Conservation (phyloP, 2,797 vertebrate species). For the Tokudaia tokunoshimensis region DNA sequence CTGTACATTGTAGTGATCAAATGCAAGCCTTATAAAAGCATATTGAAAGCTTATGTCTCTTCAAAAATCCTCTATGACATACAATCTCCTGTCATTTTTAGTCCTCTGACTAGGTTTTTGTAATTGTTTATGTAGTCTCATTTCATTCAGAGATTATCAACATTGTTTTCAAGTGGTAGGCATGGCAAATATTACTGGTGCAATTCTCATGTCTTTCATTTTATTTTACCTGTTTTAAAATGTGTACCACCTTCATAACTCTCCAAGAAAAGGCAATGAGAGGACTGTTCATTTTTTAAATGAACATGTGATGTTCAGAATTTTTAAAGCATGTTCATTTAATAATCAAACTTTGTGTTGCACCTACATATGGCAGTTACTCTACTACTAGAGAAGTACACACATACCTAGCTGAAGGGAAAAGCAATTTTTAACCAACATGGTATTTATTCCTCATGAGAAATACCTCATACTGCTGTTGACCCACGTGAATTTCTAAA, state of each 20-base stretch:
- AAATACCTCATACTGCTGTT: not conserved
- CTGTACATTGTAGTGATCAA: not conserved
- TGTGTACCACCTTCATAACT: not conserved
- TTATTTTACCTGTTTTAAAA: not conserved
- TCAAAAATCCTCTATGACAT: not conserved
- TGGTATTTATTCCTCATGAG: not conserved
- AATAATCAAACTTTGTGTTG: constrained; percentile 38
- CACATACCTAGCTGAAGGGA: not conserved
- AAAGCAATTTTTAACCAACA: not conserved
- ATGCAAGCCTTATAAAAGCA: not conserved
- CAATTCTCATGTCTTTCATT: not conserved
- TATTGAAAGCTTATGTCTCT: not conserved
- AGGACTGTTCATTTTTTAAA: not conserved
- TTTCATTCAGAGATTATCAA: constrained; percentile 56
- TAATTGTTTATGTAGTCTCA: constrained; percentile 31
- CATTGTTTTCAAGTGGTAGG: not conserved
- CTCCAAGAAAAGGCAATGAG: not conserved
- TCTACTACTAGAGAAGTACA: constrained; percentile 4
- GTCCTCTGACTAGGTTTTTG: not conserved
- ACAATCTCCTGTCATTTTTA: not conserved
- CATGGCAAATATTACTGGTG: not conserved
- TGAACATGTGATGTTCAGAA: not conserved
- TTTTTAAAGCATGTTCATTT: constrained; percentile 43
- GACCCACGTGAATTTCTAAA: not conserved
- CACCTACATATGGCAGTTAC: not conserved